Conservation (phyloP, 2,797 vertebrate species). For the Sebastes glaucus region DNA sequence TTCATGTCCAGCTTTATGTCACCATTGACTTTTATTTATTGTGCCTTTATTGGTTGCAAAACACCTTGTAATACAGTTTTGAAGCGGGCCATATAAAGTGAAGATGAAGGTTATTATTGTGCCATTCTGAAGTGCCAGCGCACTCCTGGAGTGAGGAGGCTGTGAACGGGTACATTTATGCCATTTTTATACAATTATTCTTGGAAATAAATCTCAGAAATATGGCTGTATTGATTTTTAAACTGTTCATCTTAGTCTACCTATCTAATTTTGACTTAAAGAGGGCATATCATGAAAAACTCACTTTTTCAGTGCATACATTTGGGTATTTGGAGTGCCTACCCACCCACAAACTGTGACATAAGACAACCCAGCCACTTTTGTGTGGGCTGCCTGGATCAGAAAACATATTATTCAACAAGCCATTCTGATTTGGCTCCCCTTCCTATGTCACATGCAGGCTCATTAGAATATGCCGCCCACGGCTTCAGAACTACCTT, state of each 20-base stretch:
- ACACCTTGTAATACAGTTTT: constrained; percentile 18
- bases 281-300: not conserved
- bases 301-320: not conserved
- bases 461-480: not conserved
- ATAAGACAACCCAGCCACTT: not conserved
- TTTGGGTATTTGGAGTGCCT: not conserved
- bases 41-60: constrained; percentile 4
- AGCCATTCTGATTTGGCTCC: no score
- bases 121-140: not conserved
- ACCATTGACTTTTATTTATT: constrained; percentile 26
- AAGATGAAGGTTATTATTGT: constrained; percentile 9
- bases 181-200: constrained; percentile 4
- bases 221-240: not conserved
- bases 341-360: not conserved
- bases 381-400: not conserved
- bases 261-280: not conserved
- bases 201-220: not conserved
- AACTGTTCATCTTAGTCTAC: not conserved
- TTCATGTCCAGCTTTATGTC: constrained; percentile 15
- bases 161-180: constrained; percentile 1
- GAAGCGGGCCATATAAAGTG: not conserved
- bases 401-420: not conserved
- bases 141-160: not conserved
- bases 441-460: not conserved
- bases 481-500: not conserved